A percentile compares a stretch with the other conserved stretches of the same genome.
These are phyloP conservation scores for Cerastoderma edule DNA, from an alignment of 2,888 invertebrate genomes.

Conservation along the genomic window DNA sequence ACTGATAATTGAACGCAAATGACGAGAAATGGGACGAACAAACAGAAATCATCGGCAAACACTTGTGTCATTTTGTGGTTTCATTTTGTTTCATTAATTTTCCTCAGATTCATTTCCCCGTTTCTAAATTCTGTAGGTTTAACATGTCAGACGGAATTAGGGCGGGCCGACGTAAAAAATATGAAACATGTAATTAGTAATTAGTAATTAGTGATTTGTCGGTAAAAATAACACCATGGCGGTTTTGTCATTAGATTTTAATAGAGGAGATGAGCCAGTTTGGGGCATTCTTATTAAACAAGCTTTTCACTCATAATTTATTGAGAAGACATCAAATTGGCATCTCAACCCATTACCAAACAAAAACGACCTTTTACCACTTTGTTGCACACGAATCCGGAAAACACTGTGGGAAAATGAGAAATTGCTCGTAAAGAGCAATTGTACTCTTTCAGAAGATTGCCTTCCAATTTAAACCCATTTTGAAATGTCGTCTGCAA, in stretches of 20 bases:
- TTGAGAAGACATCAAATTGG: too few species aligned
- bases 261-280: too few species aligned
- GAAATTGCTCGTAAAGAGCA: too few species aligned
- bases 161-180: constrained; percentile 3
- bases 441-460: too few species aligned
- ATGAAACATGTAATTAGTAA: constrained; percentile 13
- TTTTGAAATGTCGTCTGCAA: too few species aligned
- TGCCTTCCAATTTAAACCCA: too few species aligned
- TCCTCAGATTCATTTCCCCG: neutral
- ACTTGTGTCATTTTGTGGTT: constrained; percentile 23
- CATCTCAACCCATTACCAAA: too few species aligned
- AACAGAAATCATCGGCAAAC: constrained; percentile 14
- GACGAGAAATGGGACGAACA: constrained; percentile 15
- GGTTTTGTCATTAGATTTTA: constrained; percentile 7
- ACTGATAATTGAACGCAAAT: constrained; percentile 17
- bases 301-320: too few species aligned
- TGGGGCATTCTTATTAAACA: too few species aligned
- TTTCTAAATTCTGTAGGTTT: constrained; percentile 3
- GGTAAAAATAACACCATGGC: neutral
- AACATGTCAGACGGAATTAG: constrained; percentile 15
- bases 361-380: too few species aligned
- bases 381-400: too few species aligned
- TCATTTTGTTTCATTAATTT: constrained; percentile 14
- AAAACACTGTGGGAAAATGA: too few species aligned
- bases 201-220: constrained; percentile 23